Base-by-base conservation (phyloP, 2,797 vertebrate species). In the Myotis vivesi region DNA sequence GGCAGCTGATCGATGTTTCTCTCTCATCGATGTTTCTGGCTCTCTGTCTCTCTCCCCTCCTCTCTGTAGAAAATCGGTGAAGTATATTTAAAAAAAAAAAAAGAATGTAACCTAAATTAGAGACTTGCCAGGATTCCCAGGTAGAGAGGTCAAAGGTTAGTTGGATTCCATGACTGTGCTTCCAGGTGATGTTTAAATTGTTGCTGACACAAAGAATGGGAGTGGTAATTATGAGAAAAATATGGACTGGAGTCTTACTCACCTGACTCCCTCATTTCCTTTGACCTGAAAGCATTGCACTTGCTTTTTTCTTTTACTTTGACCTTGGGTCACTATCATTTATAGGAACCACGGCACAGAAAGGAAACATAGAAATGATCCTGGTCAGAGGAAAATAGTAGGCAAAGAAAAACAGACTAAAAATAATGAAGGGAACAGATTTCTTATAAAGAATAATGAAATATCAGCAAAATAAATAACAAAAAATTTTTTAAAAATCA, bases 361-460 rank as follows among this genome's bases (percentile, higher is more conserved):
- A 85, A 92, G 12, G 33, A 81, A 91, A 87, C 46, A 36, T 1
- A 66, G 44, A 68, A 86, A 69, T 89, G 28, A 49, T 84, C 28
- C 28, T 92, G 5, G 33, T 72, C 2, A 77, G 71, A 95, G 30
- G 25, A 75, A 81, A 89, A 83, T 83, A 62, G 68, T 13, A 80
- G 44, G 9, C 25, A 82, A 84, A 81, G 28, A 77, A 86, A 94
- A 62, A 89, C 8, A 82, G 19, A 62, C 4, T 44, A 12, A 10
- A 44, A 44, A 11, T 88, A 92, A 87, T 59, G 20, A 91, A 93
- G 22, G 30, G 51, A n/a, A 46, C 79, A 46, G 77, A 11, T 30
- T 80, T 92, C 59, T 81, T 36, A 72, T 30, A 77, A 84, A 80
- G 36, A 80, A 72, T 83, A 87, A 89, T 41, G 16, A 72, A 85